These are phyloP conservation scores for Mormyrus hasselquistii DNA, from an alignment of 2,797 vertebrate genomes.

Conservation along the genomic window DNA sequence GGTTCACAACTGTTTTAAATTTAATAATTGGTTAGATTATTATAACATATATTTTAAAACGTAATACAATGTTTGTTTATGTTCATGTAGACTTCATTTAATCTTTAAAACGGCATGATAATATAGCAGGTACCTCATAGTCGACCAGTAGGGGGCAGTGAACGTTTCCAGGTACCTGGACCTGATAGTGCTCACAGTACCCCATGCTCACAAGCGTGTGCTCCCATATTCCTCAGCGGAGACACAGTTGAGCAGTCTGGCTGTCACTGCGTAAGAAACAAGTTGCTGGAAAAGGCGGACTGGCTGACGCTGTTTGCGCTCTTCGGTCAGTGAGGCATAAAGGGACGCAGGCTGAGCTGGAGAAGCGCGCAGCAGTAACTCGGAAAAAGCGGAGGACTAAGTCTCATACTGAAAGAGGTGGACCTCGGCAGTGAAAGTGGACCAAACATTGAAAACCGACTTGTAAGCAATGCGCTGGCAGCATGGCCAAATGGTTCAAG, in stretches of 20 bases:
- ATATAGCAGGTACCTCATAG: neutral
- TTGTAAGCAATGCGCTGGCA: constrained; percentile 78
- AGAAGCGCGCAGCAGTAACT: constrained; percentile 36
- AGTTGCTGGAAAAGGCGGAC: constrained; percentile 16
- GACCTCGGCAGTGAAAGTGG: constrained; percentile 47
- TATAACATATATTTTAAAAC: neutral
- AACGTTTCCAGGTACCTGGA: constrained; percentile 54
- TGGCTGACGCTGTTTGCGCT: neutral
- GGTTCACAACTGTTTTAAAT: neutral
- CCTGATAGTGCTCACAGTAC: constrained; percentile 29
- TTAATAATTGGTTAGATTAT: neutral
- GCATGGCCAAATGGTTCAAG: constrained; percentile 95
- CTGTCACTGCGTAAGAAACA: constrained; percentile 25
- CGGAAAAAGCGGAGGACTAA: constrained; percentile 33
- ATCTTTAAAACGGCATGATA: neutral
- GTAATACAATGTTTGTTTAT: neutral
- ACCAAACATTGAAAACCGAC: constrained; percentile 49
- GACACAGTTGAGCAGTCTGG: constrained; percentile 44
- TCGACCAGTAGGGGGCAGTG: constrained; percentile 65
- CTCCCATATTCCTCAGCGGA: constrained; percentile 48
- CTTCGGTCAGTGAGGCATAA: constrained; percentile 24
- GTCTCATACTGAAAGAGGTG: constrained; percentile 30
- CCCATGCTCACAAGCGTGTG: constrained; percentile 47
- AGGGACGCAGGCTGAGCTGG: constrained; percentile 33
- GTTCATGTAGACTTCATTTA: neutral